Evolutionary conservation across 1,140 invertebrate genomes (phyloP).

Genomic region (Dolichoris vasculosae): DNA sequence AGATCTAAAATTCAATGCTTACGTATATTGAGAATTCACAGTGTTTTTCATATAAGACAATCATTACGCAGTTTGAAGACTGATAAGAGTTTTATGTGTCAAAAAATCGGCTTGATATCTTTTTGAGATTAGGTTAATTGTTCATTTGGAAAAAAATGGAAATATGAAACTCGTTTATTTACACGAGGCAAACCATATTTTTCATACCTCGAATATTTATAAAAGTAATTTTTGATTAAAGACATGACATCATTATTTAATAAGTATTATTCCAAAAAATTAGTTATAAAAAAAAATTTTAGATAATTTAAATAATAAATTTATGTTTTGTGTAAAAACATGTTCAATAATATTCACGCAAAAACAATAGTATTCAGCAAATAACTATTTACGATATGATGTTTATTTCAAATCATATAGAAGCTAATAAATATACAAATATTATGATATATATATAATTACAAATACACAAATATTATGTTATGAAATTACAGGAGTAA

Average conservation of each 20-base stretch:
- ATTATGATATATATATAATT: neutral
- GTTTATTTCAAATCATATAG: neutral
- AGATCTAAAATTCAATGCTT: neutral
- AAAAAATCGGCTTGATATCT: slow-evolving; percentile 45
- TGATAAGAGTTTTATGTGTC: slow-evolving; percentile 37
- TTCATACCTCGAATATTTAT: neutral
- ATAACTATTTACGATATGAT: neutral
- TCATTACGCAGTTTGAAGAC: slow-evolving; percentile 19
- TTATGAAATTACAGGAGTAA: neutral
- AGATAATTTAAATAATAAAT: neutral
- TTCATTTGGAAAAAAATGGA: slow-evolving; percentile 18
- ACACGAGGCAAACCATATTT: slow-evolving; percentile 24
- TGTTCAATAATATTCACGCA: neutral
- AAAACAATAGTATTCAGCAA: neutral
- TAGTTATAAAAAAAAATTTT: neutral
- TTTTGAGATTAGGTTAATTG: slow-evolving; percentile 46
- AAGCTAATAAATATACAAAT: neutral
- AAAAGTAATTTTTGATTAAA: slow-evolving; percentile 22
- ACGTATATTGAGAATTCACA: neutral
- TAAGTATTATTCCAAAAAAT: neutral
- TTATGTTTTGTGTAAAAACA: too few species aligned
- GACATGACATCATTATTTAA: slow-evolving; percentile 7
- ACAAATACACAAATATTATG: neutral
- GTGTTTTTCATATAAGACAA: slow-evolving; percentile 9
- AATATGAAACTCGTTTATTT: slow-evolving; percentile 21